Percentiles rank a stretch among this genome's conserved stretches.
Evolutionary conservation across 2,888 invertebrate species (phyloP).

Genomic region (Epinotia ramella): DNA sequence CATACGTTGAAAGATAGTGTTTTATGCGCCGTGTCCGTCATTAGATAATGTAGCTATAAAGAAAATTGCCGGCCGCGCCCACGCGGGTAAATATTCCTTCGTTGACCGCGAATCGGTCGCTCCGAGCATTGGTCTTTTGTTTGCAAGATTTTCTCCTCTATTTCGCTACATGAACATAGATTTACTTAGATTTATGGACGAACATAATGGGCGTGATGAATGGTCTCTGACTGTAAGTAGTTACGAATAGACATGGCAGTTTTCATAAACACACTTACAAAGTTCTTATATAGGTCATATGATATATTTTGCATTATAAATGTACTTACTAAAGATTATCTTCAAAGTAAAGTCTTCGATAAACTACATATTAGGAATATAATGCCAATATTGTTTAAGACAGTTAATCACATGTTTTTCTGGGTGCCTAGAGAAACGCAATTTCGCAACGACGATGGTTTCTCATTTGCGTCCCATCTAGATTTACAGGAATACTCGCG

Average conservation of each 20-base stretch:
- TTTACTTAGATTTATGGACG: slow-evolving; percentile 38
- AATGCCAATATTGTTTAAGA: too few relatives aligned
- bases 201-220: slow-evolving; percentile 25
- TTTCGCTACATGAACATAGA: slow-evolving; percentile 36
- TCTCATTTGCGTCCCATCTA: background rate
- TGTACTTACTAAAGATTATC: background rate
- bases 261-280: background rate
- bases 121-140: slow-evolving; percentile 36
- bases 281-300: background rate
- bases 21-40: slow-evolving; percentile 43
- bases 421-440: background rate
- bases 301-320: background rate
- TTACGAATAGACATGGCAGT: background rate
- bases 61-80: slow-evolving; percentile 38
- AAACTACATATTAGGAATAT: too few relatives aligned
- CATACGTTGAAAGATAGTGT: slow-evolving; percentile 44
- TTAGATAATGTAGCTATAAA: slow-evolving; percentile 43
- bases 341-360: too few relatives aligned
- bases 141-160: slow-evolving; percentile 25
- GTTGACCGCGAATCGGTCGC: slow-evolving; percentile 37
- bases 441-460: background rate
- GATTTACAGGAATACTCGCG: background rate
- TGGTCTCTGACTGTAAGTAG: slow-evolving; percentile 4
- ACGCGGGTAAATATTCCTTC: slow-evolving; percentile 34
- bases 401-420: background rate